Conservation (phyloP, 1,140 invertebrate species). For the Trinorchestia longiramus region DNA sequence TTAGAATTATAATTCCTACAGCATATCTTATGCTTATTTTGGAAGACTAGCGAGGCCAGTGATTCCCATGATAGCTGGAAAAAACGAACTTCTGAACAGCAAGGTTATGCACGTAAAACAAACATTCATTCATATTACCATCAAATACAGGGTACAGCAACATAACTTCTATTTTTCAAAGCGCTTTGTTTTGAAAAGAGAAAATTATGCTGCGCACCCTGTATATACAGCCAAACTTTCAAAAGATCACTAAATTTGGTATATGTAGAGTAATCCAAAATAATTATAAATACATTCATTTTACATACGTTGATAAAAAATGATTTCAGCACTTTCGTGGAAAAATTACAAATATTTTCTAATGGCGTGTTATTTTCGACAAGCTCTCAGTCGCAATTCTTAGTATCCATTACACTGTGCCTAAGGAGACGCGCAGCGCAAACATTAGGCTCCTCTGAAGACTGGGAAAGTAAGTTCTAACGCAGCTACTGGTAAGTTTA, state of each 20-base stretch:
- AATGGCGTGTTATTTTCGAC: not conserved
- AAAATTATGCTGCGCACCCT: no score
- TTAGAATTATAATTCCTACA: not conserved
- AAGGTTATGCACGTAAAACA: not conserved
- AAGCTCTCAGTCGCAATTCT: constrained; percentile 9
- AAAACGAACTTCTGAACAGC: not conserved
- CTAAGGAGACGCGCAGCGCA: not conserved
- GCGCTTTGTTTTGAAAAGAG: no score
- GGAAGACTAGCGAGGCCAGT: not conserved
- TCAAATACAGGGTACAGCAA: no score
- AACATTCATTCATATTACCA: no score
- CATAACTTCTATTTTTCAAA: no score
- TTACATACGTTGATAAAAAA: not conserved
- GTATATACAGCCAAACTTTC: no score
- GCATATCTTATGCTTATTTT: not conserved
- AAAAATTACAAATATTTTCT: not conserved
- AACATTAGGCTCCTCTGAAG: constrained; percentile 46
- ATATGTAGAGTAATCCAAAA: not conserved
- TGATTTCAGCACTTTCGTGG: not conserved
- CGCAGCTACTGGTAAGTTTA: constrained; percentile 51
- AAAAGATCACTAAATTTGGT: no score
- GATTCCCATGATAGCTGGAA: not conserved
- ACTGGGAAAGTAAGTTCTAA: constrained; percentile 51
- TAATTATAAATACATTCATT: not conserved
- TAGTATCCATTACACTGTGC: not conserved